Percentiles rank a stretch among this genome's conserved stretches.
Conservation (phyloP, 2,888 invertebrate genomes). For the Metacarcinus magister region DNA sequence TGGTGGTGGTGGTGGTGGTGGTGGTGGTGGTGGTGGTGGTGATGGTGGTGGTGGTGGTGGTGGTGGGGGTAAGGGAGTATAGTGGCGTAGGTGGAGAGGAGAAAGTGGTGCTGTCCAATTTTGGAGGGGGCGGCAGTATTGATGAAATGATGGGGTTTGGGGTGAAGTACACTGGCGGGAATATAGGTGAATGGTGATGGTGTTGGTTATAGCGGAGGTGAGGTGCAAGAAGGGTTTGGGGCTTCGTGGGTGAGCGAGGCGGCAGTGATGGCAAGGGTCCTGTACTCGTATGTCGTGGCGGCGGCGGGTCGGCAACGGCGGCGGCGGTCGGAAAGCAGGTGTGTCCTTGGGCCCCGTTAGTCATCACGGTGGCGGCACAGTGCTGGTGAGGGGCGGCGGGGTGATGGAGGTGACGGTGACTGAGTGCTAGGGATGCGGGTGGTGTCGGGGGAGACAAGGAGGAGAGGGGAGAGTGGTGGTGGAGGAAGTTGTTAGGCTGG, state of each 20-base stretch:
- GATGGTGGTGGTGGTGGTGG: background rate
- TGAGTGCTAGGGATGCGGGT: background rate
- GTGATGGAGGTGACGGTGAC: background rate
- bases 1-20: background rate
- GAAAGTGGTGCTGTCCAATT: background rate
- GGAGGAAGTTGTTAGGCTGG: background rate
- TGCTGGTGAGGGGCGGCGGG: background rate
- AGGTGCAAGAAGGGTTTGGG: background rate
- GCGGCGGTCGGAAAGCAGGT: background rate
- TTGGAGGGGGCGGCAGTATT: background rate
- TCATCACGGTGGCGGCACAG: conserved; percentile 64
- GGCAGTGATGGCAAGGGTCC: background rate
- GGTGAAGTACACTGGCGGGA: conserved; percentile 1
- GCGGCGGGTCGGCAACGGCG: background rate
- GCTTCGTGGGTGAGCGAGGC: background rate
- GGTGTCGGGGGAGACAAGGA: background rate
- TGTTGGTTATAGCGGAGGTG: background rate
- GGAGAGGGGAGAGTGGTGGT: background rate
- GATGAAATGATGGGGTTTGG: conserved; percentile 39
- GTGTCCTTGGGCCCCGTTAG: conserved; percentile 73
- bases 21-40: background rate
- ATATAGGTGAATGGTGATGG: conserved; percentile 34
- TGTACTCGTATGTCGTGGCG: background rate
- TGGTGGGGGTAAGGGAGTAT: background rate
- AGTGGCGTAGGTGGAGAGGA: background rate